A percentile compares a stretch with the other conserved stretches of the same genome.
Conservation (phyloP, 2,113 vertebrate genomes). For the Protobothrops mucrosquamatus region DNA sequence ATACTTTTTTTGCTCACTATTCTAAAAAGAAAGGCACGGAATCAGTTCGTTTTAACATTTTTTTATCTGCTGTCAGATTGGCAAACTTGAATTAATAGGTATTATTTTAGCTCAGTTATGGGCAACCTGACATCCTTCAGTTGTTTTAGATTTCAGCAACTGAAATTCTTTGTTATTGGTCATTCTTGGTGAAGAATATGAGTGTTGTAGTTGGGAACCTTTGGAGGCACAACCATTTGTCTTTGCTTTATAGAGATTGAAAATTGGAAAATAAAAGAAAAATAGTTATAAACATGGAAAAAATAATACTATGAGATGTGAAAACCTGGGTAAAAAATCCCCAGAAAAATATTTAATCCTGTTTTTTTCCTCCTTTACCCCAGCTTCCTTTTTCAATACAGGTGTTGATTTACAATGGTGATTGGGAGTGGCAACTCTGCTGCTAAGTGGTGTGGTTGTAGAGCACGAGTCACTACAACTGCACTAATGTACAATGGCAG, state of each 20-base stretch:
- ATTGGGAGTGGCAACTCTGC: not conserved
- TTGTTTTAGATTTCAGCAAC: not conserved
- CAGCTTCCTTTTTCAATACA: not conserved
- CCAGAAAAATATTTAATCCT: not conserved
- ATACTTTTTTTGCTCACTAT: not conserved
- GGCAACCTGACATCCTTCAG: not conserved
- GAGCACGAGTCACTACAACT: not conserved
- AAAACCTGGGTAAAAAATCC: not conserved
- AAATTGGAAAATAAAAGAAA: not conserved
- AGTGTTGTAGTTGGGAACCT: not conserved
- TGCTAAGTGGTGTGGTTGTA: not conserved
- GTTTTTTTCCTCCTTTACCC: not conserved
- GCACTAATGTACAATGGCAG: not conserved
- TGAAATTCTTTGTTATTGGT: not conserved
- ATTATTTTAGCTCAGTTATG: not conserved
- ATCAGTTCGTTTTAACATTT: not conserved
- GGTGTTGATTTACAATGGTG: not conserved
- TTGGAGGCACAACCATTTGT: not conserved
- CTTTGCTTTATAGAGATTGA: not conserved
- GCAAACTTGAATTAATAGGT: not conserved
- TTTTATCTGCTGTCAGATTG: not conserved
- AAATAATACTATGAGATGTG: not conserved
- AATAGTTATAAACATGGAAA: not conserved
- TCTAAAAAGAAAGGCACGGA: not conserved
- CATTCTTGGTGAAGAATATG: not conserved